These are phyloP conservation scores for Echinarachnius parma DNA, from an alignment of 53 echinoderm and acorn worm species.

Conservation along the genomic window DNA sequence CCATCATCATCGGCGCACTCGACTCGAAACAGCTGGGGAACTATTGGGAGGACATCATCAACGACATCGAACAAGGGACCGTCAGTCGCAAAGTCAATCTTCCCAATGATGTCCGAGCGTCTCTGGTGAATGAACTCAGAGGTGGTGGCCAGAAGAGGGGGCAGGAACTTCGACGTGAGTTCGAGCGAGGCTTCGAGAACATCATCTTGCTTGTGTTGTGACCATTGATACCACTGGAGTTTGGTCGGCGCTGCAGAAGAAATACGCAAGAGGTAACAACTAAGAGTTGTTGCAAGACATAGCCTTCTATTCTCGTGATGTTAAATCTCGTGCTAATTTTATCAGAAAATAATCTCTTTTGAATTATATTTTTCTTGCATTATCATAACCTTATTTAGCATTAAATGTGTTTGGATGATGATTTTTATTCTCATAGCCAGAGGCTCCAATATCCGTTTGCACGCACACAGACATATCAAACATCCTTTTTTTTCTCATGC, in stretches of 20 bases:
- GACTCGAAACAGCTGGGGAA: conserved; percentile 41
- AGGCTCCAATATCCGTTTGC: too few relatives aligned
- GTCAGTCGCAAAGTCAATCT: conserved; percentile 25
- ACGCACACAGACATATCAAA: too few relatives aligned
- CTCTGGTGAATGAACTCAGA: conserved; percentile 28
- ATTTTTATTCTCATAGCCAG: too few relatives aligned
- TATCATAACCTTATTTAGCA: too few relatives aligned
- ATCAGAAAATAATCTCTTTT: too few relatives aligned
- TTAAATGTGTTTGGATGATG: too few relatives aligned
- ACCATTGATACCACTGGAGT: conserved; percentile 38
- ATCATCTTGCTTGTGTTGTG: conserved; percentile 44
- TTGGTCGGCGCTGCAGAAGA: conserved; percentile 33
- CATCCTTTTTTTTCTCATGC: too few relatives aligned
- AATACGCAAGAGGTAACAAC: conserved; percentile 50
- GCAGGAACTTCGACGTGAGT: conserved; percentile 52
- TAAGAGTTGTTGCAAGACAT: too few relatives aligned
- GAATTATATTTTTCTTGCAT: too few relatives aligned
- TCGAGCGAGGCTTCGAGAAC: conserved; percentile 56
- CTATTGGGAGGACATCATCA: conserved; percentile 61
- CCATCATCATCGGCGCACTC: conserved; percentile 4
- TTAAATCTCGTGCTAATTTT: too few relatives aligned
- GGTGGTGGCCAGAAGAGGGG: conserved; percentile 47
- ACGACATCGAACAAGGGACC: conserved; percentile 57
- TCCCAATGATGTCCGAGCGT: conserved; percentile 26
- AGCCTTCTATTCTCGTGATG: too few relatives aligned